Evolutionary conservation across 2,113 vertebrate genomes (phyloP).

Genomic region (Aegotheles bennettii): DNA sequence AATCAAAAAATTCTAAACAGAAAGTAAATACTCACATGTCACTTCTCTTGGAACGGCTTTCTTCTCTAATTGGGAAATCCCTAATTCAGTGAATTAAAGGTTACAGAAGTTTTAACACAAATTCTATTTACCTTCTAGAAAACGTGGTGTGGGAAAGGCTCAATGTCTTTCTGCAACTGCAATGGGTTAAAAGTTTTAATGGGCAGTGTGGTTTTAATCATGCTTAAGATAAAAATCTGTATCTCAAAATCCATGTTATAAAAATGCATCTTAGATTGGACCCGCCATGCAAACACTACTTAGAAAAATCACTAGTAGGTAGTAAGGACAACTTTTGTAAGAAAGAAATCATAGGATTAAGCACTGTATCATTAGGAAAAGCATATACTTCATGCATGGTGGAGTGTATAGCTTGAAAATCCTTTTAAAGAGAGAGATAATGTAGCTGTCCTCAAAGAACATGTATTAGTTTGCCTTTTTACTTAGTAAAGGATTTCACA

Average conservation of each 20-base stretch:
- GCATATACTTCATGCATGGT: background rate
- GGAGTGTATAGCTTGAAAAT: background rate
- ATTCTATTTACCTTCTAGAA: conserved; percentile 41
- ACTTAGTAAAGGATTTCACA: background rate
- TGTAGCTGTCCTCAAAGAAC: background rate
- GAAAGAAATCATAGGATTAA: background rate
- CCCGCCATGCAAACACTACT: background rate
- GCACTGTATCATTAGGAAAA: background rate
- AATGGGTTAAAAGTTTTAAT: background rate
- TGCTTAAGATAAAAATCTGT: background rate
- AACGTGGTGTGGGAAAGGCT: background rate
- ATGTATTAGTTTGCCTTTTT: background rate
- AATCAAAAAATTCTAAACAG: conserved; percentile 73
- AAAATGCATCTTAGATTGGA: background rate
- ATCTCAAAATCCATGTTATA: background rate
- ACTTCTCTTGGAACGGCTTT: conserved; percentile 51
- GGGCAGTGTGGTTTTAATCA: background rate
- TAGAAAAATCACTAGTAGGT: background rate
- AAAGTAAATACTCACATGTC: conserved; percentile 66
- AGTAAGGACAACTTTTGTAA: background rate
- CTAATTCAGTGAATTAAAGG: conserved; percentile 66
- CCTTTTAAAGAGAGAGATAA: background rate
- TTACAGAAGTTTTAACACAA: conserved; percentile 37
- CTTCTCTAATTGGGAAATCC: conserved; percentile 63
- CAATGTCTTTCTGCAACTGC: background rate